Evolutionary conservation across 2,888 invertebrate species (phyloP).

Genomic region (Mactromeris polynyma): DNA sequence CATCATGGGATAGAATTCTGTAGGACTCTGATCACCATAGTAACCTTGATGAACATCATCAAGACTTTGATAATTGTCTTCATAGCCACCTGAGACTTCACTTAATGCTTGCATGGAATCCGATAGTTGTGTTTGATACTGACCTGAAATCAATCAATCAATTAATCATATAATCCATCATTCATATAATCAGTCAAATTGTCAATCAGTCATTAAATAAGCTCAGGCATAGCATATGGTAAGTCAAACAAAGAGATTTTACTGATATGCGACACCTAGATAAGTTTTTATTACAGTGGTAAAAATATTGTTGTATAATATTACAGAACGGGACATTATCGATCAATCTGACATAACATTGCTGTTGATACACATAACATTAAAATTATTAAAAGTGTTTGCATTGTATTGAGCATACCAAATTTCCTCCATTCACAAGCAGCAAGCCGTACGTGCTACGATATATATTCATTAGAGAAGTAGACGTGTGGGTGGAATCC

Average conservation of each 20-base stretch:
- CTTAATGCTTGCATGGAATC: conserved; percentile 86
- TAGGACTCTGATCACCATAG: conserved; percentile 90
- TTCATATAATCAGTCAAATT: not conserved
- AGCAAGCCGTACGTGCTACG: not conserved
- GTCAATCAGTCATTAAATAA: no score
- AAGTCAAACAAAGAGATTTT: no score
- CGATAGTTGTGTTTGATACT: conserved; percentile 83
- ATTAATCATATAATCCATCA: not conserved
- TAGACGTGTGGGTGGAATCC: not conserved
- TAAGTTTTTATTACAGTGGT: not conserved
- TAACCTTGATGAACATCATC: conserved; percentile 89
- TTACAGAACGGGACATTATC: not conserved
- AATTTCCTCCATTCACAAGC: not conserved
- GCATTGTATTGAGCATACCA: not conserved
- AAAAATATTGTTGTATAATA: no score
- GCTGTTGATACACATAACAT: not conserved
- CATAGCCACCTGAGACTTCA: conserved; percentile 80
- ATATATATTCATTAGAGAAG: not conserved
- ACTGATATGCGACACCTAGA: not conserved
- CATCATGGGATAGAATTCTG: conserved; percentile 92
- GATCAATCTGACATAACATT: not conserved
- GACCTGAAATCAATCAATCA: conserved; percentile 66
- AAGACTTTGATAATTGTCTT: conserved; percentile 88
- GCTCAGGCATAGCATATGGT: no score
- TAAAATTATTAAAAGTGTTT: not conserved